These are phyloP conservation scores for Pseudeuparius sepicola DNA, from an alignment of 2,888 invertebrate species.

Conservation along the genomic window DNA sequence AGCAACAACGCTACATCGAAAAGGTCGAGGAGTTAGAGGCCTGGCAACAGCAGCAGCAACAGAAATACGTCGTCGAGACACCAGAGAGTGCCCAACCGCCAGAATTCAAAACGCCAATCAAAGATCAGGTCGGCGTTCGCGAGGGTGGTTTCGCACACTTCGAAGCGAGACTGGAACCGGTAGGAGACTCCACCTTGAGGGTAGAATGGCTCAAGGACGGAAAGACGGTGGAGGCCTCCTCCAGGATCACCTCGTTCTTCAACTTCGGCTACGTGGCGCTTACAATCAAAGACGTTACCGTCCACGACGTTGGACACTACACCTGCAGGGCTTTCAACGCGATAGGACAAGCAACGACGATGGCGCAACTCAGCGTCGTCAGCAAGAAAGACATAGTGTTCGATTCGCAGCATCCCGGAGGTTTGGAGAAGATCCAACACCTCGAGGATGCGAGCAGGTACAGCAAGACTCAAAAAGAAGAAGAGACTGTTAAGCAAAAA, in stretches of 20 bases:
- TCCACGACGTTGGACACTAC: slow-evolving; percentile 83
- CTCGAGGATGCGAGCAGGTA: slow-evolving; percentile 76
- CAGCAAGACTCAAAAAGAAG: slow-evolving; percentile 55
- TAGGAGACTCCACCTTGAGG: slow-evolving; percentile 79
- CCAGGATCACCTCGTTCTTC: slow-evolving; percentile 85
- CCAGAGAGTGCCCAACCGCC: slow-evolving; percentile 73
- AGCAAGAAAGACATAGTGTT: slow-evolving; percentile 78
- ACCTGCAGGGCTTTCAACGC: slow-evolving; percentile 82
- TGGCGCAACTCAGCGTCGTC: slow-evolving; percentile 71
- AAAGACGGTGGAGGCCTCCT: slow-evolving; percentile 82
- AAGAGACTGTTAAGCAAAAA: slow-evolving; percentile 63
- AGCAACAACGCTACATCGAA: slow-evolving; percentile 83
- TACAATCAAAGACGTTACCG: slow-evolving; percentile 82
- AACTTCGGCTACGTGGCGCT: slow-evolving; percentile 93
- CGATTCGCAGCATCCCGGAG: slow-evolving; percentile 87
- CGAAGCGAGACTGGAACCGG: slow-evolving; percentile 88
- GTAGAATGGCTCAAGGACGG: slow-evolving; percentile 94
- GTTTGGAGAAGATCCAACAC: slow-evolving; percentile 82
- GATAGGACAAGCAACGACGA: slow-evolving; percentile 75
- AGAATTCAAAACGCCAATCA: slow-evolving; percentile 81
- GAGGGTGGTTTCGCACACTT: slow-evolving; percentile 94
- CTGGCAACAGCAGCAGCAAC: slow-evolving; percentile 72
- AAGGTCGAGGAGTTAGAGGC: slow-evolving; percentile 86
- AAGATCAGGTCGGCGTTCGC: slow-evolving; percentile 74
- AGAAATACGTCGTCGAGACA: slow-evolving; percentile 68